Conservation (phyloP, 2,888 invertebrate genomes). For the Dendrolimus houi region DNA sequence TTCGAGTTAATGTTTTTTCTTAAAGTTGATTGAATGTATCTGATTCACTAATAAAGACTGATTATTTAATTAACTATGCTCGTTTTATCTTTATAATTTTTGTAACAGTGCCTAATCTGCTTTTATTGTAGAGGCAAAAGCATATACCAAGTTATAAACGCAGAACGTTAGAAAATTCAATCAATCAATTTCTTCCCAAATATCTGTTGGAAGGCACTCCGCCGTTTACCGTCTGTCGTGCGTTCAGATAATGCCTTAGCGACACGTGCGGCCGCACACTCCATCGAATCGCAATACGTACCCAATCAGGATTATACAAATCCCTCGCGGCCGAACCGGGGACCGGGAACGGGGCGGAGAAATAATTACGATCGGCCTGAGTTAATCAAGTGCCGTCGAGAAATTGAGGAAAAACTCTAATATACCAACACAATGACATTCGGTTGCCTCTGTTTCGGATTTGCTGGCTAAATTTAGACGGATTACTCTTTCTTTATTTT, state of each 20-base stretch:
- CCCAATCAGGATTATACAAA: slow-evolving; percentile 75
- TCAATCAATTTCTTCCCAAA: slow-evolving; percentile 1
- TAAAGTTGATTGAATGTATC: too few relatives aligned
- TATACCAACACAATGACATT: slow-evolving; percentile 14
- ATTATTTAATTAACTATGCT: too few relatives aligned
- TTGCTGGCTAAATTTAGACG: not conserved
- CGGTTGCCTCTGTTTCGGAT: slow-evolving; percentile 19
- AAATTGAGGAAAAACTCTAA: slow-evolving; percentile 53
- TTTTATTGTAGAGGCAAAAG: too few relatives aligned
- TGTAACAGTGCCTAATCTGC: too few relatives aligned
- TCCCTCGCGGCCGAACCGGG: slow-evolving; percentile 46
- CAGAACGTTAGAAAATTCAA: not conserved
- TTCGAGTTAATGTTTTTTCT: too few relatives aligned
- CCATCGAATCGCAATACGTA: slow-evolving; percentile 69
- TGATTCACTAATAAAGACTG: too few relatives aligned
- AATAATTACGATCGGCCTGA: slow-evolving; percentile 63
- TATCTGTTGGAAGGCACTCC: slow-evolving; percentile 17
- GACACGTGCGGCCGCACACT: slow-evolving; percentile 66
- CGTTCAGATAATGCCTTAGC: slow-evolving; percentile 42
- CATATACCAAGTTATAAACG: too few relatives aligned
- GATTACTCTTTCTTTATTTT: not conserved
- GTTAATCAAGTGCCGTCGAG: slow-evolving; percentile 60
- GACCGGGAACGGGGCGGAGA: slow-evolving; percentile 29
- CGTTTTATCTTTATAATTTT: too few relatives aligned
- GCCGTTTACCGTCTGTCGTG: slow-evolving; percentile 22